Percentiles rank a stretch among this genome's conserved stretches.
Conservation (phyloP, 30 jellyfish, hydroid and myxozoan genomes). For the Euphysa ruthae region DNA sequence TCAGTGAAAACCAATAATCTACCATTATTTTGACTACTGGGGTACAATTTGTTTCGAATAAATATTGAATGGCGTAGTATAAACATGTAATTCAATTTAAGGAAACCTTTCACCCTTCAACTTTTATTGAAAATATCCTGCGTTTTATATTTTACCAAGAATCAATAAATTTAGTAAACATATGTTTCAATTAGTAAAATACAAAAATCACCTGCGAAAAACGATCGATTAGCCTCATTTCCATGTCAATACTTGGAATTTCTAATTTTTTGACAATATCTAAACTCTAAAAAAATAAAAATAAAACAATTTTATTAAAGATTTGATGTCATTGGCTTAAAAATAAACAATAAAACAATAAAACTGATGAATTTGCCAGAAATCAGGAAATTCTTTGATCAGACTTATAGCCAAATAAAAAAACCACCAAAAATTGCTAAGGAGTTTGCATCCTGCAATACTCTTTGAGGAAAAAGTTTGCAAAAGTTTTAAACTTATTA, state of each 20-base stretch:
- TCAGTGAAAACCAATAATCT: too few species aligned
- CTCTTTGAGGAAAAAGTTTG: neutral
- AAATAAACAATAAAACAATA: neutral
- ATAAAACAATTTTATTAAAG: neutral
- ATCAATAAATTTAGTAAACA: neutral
- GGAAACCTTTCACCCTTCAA: too few species aligned
- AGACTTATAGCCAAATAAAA: neutral
- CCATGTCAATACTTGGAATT: slow-evolving; percentile 61
- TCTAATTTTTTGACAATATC: slow-evolving; percentile 75
- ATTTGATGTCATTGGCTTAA: neutral
- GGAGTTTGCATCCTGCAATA: neutral
- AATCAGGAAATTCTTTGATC: too few species aligned
- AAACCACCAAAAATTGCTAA: neutral
- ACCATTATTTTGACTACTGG: too few species aligned
- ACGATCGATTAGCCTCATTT: slow-evolving; percentile 56
- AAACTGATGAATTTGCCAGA: too few species aligned
- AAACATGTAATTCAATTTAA: too few species aligned
- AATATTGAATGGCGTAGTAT: too few species aligned
- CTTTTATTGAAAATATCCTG: neutral
- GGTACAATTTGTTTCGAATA: too few species aligned
- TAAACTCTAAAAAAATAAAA: slow-evolving; percentile 44
- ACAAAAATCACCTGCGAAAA: slow-evolving; percentile 77
- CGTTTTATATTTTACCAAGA: too few species aligned
- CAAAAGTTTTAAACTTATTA: too few species aligned
- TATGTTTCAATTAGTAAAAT: too few species aligned